phyloP scores from a whole-genome alignment of 2,888 invertebrate genomes.

The Panorpa germanica region DNA sequence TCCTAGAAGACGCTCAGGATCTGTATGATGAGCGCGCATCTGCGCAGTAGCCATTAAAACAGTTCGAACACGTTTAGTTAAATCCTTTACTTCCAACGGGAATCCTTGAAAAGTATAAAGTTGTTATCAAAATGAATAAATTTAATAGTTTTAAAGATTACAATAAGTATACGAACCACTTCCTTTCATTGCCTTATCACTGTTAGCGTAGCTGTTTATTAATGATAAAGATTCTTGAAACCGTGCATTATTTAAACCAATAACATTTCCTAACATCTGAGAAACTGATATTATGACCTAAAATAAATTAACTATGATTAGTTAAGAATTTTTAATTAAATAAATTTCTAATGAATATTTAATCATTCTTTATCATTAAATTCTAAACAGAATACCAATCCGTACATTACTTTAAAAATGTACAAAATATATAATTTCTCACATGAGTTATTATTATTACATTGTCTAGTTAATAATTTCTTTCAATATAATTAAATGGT shows the following conservation, averaged over 20 bases:
- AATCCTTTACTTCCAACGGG: constrained; percentile 78
- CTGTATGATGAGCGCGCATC: constrained; percentile 74
- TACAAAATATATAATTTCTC: constrained; percentile 1
- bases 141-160: constrained; percentile 1
- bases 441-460: neutral
- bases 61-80: constrained; percentile 82
- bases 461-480: constrained; percentile 3
- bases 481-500: neutral
- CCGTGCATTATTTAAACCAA: constrained; percentile 80
- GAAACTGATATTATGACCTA: constrained; percentile 91
- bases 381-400: neutral
- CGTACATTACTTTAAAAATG: constrained; percentile 5
- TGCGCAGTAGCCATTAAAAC: constrained; percentile 90
- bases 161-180: constrained; percentile 33
- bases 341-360: constrained; percentile 1
- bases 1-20: constrained; percentile 82
- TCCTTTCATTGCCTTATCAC: constrained; percentile 88
- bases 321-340: neutral
- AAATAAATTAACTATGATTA: constrained; percentile 12
- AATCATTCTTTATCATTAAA: neutral
- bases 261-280: constrained; percentile 76
- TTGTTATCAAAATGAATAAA: neutral
- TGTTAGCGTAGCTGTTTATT: constrained; percentile 82
- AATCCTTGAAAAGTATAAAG: constrained; percentile 32
- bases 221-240: constrained; percentile 87